Evolutionary conservation across 2,888 invertebrate genomes (phyloP), one percentile per base, ranked within the genome.

Genomic region (Trichopoda pennipes): DNA sequence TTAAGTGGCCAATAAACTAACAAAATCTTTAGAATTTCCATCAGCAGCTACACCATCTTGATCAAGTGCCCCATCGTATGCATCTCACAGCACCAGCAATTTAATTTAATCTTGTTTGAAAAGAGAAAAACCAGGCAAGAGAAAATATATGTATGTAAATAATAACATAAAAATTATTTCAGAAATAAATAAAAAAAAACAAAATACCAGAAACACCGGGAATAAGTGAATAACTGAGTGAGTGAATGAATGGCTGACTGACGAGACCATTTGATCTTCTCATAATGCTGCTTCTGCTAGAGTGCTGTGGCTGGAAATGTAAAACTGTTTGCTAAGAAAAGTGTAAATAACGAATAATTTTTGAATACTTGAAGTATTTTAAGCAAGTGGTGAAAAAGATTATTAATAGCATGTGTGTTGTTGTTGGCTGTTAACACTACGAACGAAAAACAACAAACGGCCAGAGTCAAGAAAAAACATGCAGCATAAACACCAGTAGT

Each of bases 1-100:
- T 76, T 79, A 79, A 82, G 76, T 79, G 75, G 79, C 79, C 72
- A 76, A 82, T 81, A 78, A 81, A 81, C 69, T 47, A 72, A 74
- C 63, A 38, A 82, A 68, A 82, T 82, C 75, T 82, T 81, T 81
- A 63, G 77, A 73, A 77, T 73, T 51, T 81, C 73, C 69, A 81
- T 78, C 81, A 77, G 12, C 69, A 81, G 23, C 38, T 35, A 44
- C 76, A 72, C 35, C 73, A 81, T 38, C 61, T 42, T 35, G 9
- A 49, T 4, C 47, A 49, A 10, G 42, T 10, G 16, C 42, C 42
- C 38, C 32, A 53, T 76, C 61, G 44, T 53, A 66, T 21, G 23
- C 17, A 44, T 44, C 55, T 12, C 21, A 55, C 63, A 49, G 16
- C 7, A 68, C 35, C 23, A 16, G 47, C 28, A 64, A 35, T 35